phyloP scores from a whole-genome alignment of 2,797 vertebrate species.

The Hydrophis major region DNA sequence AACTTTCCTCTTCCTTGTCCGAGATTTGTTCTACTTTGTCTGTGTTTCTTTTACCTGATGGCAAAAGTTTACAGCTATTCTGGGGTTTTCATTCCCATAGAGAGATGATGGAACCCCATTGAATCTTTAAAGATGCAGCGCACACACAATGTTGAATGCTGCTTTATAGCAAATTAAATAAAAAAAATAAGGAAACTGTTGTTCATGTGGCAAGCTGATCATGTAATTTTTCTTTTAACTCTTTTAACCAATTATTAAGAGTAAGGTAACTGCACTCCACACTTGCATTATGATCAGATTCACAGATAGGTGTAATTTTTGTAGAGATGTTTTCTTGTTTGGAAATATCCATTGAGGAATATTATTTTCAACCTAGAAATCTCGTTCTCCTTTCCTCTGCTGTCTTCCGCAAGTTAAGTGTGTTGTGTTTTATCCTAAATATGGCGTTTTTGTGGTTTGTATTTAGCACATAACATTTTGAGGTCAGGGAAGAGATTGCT shows the following conservation, averaged over 20 bases:
- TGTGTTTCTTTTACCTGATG: neutral
- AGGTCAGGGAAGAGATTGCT: slow-evolving; percentile 5
- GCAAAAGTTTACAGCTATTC: neutral
- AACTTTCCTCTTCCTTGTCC: neutral
- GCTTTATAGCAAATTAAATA: neutral
- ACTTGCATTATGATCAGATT: neutral
- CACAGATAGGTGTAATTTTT: neutral
- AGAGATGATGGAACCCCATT: neutral
- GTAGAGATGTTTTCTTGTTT: neutral
- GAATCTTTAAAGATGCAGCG: neutral
- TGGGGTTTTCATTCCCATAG: neutral
- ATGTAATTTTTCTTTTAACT: neutral
- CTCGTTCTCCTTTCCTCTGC: neutral
- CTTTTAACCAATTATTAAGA: neutral
- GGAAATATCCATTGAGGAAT: neutral
- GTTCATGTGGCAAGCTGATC: neutral
- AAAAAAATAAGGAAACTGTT: neutral
- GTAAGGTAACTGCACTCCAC: neutral
- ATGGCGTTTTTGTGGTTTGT: neutral
- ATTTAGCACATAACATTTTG: neutral
- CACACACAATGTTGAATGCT: neutral
- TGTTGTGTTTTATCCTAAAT: neutral
- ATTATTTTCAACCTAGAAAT: neutral
- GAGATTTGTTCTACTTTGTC: neutral
- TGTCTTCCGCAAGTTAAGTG: neutral